Base-by-base conservation (phyloP, 1,140 invertebrate genomes). In the Manduca sexta region DNA sequence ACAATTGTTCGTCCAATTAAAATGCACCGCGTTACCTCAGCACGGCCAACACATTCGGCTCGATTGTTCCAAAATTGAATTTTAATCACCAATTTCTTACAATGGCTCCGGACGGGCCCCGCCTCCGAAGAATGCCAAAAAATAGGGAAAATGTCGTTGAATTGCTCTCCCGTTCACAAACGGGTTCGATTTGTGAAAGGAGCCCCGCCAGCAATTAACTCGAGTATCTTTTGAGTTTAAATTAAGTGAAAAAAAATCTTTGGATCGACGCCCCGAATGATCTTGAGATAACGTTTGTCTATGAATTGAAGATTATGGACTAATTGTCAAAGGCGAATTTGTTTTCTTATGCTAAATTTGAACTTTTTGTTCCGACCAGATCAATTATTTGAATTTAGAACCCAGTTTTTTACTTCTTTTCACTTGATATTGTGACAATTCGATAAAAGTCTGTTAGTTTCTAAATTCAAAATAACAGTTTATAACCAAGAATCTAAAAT, bases 141-240 rank as follows among this genome's bases (percentile, higher is more conserved):
- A 85, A 83, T 75, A 53, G 61, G 73, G 74, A 76, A 78, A 83
- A 79, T 74, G 73, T 61, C 43, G 51, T 69, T 72, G 73, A 74
- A 79, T 74, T 73, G 63, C 69, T 70, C 66, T 54, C 64, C 21
- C 70, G 55, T 54, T 58, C 56, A 60, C 58, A 68, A 72, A 67
- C 64, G 62, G 58, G 62, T 81, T 81, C 70, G 75, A 81, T 75
- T 71, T 61, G 63, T 73, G 79, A 74, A 74, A 71, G 72, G 69
- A 62, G 73, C 49, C 30, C 61, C 50, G 47, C 56, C 71, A 85
- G 81, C 79, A 85, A 85, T 85, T 85, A 83, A 74, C 71, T 85
- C 79, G 62, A 85, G 81, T 81, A 80, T 85, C 81, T 78, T 81
- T 85, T 85, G 77, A 83, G 79, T 85, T 83, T 74, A 85, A 85